phyloP scores from a whole-genome alignment of 2,888 invertebrate genomes.

The Calameuta pallipes region DNA sequence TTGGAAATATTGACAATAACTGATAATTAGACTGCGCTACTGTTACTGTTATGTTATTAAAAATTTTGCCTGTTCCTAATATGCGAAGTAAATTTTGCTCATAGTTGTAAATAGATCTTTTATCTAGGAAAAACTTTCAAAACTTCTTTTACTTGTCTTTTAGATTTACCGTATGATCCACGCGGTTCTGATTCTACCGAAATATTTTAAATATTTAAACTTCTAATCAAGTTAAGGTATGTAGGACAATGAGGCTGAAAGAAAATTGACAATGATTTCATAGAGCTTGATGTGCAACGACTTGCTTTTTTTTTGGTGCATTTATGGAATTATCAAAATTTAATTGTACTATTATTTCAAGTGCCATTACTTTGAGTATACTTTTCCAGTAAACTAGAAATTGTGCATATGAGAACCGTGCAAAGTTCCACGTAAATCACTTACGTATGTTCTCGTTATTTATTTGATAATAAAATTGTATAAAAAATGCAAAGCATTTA shows the following conservation, averaged over 20 bases:
- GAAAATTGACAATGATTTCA: neutral
- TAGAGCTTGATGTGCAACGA: neutral
- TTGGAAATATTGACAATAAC: neutral
- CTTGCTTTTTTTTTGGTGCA: neutral
- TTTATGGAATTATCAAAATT: neutral
- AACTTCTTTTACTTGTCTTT: too few relatives aligned
- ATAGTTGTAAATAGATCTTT: too few relatives aligned
- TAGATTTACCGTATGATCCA: neutral
- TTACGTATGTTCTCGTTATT: neutral
- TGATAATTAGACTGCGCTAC: neutral
- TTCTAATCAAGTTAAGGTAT: neutral
- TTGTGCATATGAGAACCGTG: neutral
- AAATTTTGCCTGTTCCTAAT: neutral
- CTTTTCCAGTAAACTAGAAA: neutral
- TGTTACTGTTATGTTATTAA: neutral
- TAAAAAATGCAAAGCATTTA: neutral
- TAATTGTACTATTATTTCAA: neutral
- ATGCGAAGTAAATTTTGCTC: neutral
- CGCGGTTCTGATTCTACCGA: neutral
- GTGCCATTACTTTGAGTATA: neutral
- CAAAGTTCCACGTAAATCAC: neutral
- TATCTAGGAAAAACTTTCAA: too few relatives aligned
- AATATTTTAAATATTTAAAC: neutral
- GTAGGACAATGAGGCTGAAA: neutral
- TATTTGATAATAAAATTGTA: neutral